Percentiles rank a stretch among this genome's conserved stretches.
Evolutionary conservation across 2,113 vertebrate genomes (phyloP).

Genomic region (Dermatemys mawii): DNA sequence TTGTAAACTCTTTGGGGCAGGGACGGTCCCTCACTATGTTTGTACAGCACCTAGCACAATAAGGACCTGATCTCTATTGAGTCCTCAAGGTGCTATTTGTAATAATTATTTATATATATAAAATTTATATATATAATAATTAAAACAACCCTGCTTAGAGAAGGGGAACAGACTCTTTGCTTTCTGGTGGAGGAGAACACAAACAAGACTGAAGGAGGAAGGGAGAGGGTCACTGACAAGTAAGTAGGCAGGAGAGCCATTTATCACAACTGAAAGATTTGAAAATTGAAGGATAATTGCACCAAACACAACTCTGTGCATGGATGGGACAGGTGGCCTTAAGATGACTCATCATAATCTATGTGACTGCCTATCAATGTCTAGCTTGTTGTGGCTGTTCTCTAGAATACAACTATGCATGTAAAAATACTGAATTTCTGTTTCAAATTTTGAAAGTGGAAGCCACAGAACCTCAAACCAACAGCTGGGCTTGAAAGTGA

Average conservation of each 20-base stretch:
- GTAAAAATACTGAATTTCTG: not conserved
- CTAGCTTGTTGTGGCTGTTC: not conserved
- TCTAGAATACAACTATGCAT: not conserved
- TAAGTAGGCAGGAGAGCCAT: not conserved
- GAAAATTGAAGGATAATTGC: not conserved
- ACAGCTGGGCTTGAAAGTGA: not conserved
- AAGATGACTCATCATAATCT: not conserved
- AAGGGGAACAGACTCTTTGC: not conserved
- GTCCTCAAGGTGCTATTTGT: not conserved
- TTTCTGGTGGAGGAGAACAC: not conserved
- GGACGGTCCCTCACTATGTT: not conserved
- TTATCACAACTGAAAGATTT: not conserved
- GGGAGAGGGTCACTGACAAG: rapidly evolving
- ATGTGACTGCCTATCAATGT: not conserved
- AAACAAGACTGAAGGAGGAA: not conserved
- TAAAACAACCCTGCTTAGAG: not conserved
- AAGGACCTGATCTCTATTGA: not conserved
- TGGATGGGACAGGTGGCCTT: not conserved
- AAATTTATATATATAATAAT: not conserved
- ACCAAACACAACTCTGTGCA: not conserved
- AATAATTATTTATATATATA: too few relatives aligned
- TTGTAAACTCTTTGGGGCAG: not conserved
- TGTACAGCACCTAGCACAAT: not conserved
- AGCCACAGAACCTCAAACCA: not conserved
- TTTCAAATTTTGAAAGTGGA: not conserved